A percentile compares a stretch with the other conserved stretches of the same genome.
phyloP scores from a whole-genome alignment of 1,140 invertebrate species.

The Meteorus sp. region DNA sequence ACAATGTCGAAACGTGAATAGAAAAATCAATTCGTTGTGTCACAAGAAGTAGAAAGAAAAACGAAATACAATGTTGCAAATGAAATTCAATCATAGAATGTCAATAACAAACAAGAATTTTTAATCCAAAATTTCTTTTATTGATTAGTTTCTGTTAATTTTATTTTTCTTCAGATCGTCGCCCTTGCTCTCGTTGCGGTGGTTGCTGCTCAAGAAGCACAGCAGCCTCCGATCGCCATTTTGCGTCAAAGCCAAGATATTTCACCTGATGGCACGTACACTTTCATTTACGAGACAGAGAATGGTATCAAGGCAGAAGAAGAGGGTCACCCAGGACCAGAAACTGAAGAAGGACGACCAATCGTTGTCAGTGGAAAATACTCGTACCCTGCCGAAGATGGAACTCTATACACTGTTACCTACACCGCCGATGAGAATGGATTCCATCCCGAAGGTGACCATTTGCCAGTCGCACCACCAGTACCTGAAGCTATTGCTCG shows the following conservation, averaged over 20 bases:
- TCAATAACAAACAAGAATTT: too few species aligned
- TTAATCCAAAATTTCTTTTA: too few species aligned
- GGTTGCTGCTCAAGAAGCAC: slow-evolving; percentile 18
- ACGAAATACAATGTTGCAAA: background rate
- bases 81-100: background rate
- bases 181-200: slow-evolving; percentile 37
- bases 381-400: slow-evolving; percentile 62
- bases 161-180: slow-evolving; percentile 38
- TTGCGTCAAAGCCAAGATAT: slow-evolving; percentile 47
- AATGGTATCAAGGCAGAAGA: slow-evolving; percentile 65
- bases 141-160: slow-evolving; percentile 7
- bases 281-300: slow-evolving; percentile 63
- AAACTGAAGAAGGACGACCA: slow-evolving; percentile 58
- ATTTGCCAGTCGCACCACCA: slow-evolving; percentile 59
- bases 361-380: slow-evolving; percentile 56
- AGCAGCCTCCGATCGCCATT: slow-evolving; percentile 40
- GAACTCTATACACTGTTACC: slow-evolving; percentile 53
- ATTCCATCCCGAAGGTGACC: slow-evolving; percentile 61
- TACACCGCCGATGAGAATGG: slow-evolving; percentile 65
- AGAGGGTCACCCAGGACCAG: slow-evolving; percentile 55
- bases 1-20: background rate
- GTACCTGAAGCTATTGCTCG: slow-evolving; percentile 54
- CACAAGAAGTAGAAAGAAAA: slow-evolving; percentile 6
- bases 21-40: background rate
- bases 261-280: slow-evolving; percentile 49